Conservation (phyloP, 2,888 invertebrate species). For the Drosophila dives region DNA sequence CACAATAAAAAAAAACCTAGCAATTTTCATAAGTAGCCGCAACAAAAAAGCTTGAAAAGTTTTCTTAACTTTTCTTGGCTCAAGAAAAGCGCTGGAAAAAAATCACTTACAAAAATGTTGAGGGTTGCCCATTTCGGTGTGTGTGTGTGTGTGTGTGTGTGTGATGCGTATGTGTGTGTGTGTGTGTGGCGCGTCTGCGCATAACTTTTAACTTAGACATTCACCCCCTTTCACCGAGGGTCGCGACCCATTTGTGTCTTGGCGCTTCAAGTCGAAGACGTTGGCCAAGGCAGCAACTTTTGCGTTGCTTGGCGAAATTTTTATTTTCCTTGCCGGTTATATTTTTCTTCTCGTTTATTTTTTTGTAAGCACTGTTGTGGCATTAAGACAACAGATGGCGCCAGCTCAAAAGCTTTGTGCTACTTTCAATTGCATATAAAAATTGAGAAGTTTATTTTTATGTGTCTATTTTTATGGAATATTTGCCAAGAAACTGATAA, state of each 20-base stretch:
- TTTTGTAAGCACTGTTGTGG: constrained; percentile 30
- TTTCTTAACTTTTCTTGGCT: constrained; percentile 69
- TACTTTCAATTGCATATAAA: constrained; percentile 8
- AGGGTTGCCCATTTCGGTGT: constrained; percentile 44
- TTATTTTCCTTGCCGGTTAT: constrained; percentile 21
- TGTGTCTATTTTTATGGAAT: neutral
- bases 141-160: constrained; percentile 13
- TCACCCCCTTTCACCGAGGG: constrained; percentile 55
- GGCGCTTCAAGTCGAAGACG: constrained; percentile 58
- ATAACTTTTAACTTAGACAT: constrained; percentile 55
- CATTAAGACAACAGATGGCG: constrained; percentile 59
- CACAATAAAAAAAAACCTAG: constrained; percentile 2
- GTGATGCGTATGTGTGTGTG: constrained; percentile 24
- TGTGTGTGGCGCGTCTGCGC: constrained; percentile 59
- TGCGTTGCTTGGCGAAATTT: constrained; percentile 46
- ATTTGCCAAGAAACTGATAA: constrained; percentile 1
- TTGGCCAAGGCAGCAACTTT: constrained; percentile 61
- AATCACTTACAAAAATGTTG: constrained; percentile 35
- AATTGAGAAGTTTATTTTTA: neutral
- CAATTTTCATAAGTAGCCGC: constrained; percentile 42
- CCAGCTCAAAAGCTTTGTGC: constrained; percentile 61
- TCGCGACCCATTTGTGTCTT: constrained; percentile 35
- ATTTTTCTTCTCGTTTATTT: constrained; percentile 22
- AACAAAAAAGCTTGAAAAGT: constrained; percentile 69
- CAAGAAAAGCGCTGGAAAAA: constrained; percentile 57